Evolutionary conservation across 2,888 invertebrate genomes (phyloP), one percentile per base, ranked within the genome.

Genomic region (Amiota mariae): DNA sequence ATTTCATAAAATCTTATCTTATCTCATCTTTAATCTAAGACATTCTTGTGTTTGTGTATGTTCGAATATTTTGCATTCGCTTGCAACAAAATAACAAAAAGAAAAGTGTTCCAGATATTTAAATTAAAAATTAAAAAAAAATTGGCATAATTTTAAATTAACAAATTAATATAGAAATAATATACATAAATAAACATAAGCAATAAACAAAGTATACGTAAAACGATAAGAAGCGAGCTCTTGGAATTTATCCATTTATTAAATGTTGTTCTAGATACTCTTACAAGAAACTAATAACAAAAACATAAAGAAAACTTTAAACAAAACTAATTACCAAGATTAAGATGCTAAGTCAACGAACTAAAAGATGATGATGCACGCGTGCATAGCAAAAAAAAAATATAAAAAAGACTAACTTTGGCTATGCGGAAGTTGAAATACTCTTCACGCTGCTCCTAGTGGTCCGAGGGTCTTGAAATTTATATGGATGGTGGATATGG

Each of bases 281-380:
- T 20, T 20, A 12, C 15, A 59, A 59, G n/a, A 59, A 59, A 20
- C 59, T 59, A 6, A 20, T 54, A 54, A 54, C 8, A 15, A 54
- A 15, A 54, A 2, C 0, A 8, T 9, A 54, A 10, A 12, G 54
- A n/a, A 54, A 54, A 13, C 54, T 54, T 18, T 54, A 72, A 71
- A 73, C 72, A 64, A 76, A 78, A 84, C 77, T 81, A 82, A 85
- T 84, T 70, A 46, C 73, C 70, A 76, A 82, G 79, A 77, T 72
- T 72, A 70, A 48, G 66, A 36, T 63, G 13, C 63, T 36, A 46
- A 63, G 20, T 63, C 63, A 63, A 63, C 63, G 63, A 63, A 63
- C 24, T 36, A 20, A 13, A 63, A 59, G 36, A 36, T 36, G 36
- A 36, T 36, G 36, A 4, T 36, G 36, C 36, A 36, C 36, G n/a